Evolutionary conservation across 2,113 vertebrate genomes (phyloP), one percentile per base, ranked within the genome.

Genomic region (Cariama cristata): DNA sequence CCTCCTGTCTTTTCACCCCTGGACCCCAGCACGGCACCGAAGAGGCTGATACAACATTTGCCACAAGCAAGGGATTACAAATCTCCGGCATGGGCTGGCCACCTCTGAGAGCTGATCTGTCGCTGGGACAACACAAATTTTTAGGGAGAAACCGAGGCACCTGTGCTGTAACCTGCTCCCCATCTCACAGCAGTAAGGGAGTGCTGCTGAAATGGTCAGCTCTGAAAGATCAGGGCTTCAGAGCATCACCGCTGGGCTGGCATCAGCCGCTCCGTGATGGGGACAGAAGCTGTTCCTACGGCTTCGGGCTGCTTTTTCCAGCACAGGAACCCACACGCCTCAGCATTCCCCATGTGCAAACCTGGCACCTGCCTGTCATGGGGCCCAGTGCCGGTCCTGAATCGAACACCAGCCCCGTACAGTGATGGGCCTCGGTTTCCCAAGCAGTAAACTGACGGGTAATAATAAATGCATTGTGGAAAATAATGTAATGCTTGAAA

Each of bases 271-370:
- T 33, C 24, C 35, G 32, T n/a, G 33, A 15, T 16, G 15, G 66
- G 18, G 23, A 74, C 13, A 44, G 50, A 82, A 79, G 17, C 22
- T 17, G 3, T 33, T 26, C 35, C 62, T 21, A 3, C 4, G 8
- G 45, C 26, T 79, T 82, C 19, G 9, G 60, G 8, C 9, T 33
- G 5, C 4, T 69, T 62, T 68, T 72, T 33, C 44, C 38, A 50
- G 45, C 28, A 9, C 0, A 42, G 80, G 23, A 79, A 14, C 17
- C 14, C 0, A 0, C 38, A 11, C 13, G 7, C 16, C 17, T 44
- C 49, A 53, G 21, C 23, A 2, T 49, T 86, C 50, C 30, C 11
- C 16, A 13, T 0, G 0, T 50, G 32, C 28, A 86, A 11, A 62
- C 38, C 42, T 67, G 53, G 33, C 33, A 35, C 5, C 35, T 40